phyloP scores from a whole-genome alignment of 2,888 invertebrate species.

The Bellardia pandia region DNA sequence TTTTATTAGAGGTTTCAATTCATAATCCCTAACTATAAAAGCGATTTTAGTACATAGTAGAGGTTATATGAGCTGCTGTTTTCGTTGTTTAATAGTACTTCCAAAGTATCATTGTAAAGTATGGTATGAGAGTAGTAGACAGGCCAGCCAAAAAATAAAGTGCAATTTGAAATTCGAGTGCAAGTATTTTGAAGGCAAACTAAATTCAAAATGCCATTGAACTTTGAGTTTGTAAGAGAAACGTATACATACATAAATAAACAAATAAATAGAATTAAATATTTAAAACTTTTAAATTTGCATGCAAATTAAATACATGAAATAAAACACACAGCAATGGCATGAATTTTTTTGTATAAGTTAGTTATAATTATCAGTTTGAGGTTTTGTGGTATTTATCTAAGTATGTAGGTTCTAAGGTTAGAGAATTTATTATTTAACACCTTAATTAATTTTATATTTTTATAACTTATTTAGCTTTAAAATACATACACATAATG shows the following conservation, averaged over 20 bases:
- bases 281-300: conserved; percentile 1
- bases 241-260: conserved; percentile 8
- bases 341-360: too few species aligned
- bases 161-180: conserved; percentile 22
- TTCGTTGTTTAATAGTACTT: conserved; percentile 8
- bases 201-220: conserved; percentile 58
- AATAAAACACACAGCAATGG: too few species aligned
- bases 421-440: too few species aligned
- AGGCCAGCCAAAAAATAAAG: conserved; percentile 3
- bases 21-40: conserved; percentile 14
- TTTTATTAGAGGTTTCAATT: conserved; percentile 10
- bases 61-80: neutral
- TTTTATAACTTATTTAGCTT: too few species aligned
- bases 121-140: conserved; percentile 3
- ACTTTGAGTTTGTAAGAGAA: conserved; percentile 56
- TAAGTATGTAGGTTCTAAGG: too few species aligned
- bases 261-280: conserved; percentile 31
- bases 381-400: too few species aligned
- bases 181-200: conserved; percentile 13
- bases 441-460: too few species aligned
- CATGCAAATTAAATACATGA: too few species aligned
- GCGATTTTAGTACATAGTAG: neutral
- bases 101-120: neutral
- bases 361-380: too few species aligned
- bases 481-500: too few species aligned